These are phyloP conservation scores for Rhingia campestris DNA, from an alignment of 2,888 invertebrate genomes.

Conservation along the genomic window DNA sequence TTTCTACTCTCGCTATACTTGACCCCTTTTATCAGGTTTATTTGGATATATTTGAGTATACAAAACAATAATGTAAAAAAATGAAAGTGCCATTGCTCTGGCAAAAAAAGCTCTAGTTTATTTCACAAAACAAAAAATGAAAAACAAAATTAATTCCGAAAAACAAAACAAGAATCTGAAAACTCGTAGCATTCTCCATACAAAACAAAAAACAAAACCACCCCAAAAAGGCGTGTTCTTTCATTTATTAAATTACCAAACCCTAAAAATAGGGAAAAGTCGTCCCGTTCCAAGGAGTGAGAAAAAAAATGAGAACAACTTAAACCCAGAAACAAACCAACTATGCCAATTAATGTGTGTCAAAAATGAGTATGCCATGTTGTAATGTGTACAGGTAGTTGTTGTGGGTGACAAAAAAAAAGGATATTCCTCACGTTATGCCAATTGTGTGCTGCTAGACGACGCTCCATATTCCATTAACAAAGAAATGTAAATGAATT, in stretches of 20 bases:
- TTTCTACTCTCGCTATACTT: slow-evolving; percentile 61
- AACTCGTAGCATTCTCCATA: slow-evolving; percentile 8
- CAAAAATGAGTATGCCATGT: slow-evolving; percentile 62
- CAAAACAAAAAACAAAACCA: slow-evolving; percentile 32
- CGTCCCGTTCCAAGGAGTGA: too few species aligned
- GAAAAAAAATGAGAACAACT: slow-evolving; percentile 13
- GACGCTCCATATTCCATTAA: slow-evolving; percentile 68
- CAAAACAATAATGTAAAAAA: slow-evolving; percentile 25
- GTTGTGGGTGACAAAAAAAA: slow-evolving; percentile 58
- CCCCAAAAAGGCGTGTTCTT: slow-evolving; percentile 39
- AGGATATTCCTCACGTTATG: slow-evolving; percentile 64
- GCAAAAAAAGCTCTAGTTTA: slow-evolving; percentile 52
- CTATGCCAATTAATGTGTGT: slow-evolving; percentile 63
- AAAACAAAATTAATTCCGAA: slow-evolving; percentile 53
- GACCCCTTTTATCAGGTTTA: slow-evolving; percentile 65
- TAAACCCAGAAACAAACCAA: slow-evolving; percentile 5
- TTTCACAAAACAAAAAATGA: slow-evolving; percentile 36
- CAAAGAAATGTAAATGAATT: slow-evolving; percentile 72
- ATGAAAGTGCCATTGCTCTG: slow-evolving; percentile 33
- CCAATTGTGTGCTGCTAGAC: slow-evolving; percentile 62
- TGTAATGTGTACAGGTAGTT: slow-evolving; percentile 27
- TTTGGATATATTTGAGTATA: slow-evolving; percentile 28
- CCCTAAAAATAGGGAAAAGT: too few species aligned
- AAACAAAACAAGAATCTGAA: slow-evolving; percentile 39
- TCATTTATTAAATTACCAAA: slow-evolving; percentile 16